Evolutionary conservation across 2,113 vertebrate genomes (phyloP).

Genomic region (Spea bombifrons): DNA sequence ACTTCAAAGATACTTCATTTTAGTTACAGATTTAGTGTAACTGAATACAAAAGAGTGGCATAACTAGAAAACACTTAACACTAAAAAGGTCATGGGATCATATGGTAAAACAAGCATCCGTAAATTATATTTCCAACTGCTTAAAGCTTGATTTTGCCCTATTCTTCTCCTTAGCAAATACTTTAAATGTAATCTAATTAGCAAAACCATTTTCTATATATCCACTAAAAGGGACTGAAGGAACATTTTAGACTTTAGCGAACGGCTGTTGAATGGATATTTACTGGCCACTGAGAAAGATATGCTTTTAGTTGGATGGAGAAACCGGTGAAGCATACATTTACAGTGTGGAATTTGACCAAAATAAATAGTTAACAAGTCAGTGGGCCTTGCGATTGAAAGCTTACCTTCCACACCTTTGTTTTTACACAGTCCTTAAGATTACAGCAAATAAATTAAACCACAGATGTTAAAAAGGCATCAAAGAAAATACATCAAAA

Average conservation of each 20-base stretch:
- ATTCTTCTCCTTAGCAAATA: conserved; percentile 4
- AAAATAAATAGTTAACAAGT: conserved; percentile 31
- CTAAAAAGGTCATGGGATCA: too few species aligned
- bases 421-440: conserved; percentile 33
- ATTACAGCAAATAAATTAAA: conserved; percentile 19
- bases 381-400: conserved; percentile 8
- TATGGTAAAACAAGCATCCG: too few species aligned
- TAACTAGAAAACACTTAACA: too few species aligned
- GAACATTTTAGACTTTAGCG: conserved; percentile 10
- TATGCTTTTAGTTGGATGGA: conserved; percentile 30
- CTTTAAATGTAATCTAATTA: not conserved
- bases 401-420: conserved; percentile 28
- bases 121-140: too few species aligned
- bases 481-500: too few species aligned
- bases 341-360: conserved; percentile 31
- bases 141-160: not conserved
- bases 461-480: conserved; percentile 6
- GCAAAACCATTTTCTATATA: conserved; percentile 9
- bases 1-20: too few species aligned
- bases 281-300: conserved; percentile 39
- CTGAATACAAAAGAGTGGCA: too few species aligned
- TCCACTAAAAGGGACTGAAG: conserved; percentile 3
- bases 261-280: conserved; percentile 26
- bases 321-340: conserved; percentile 24
- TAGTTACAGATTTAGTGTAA: too few species aligned